Conservation (phyloP, 2,113 vertebrate species). For the Orthonyx spaldingii region DNA sequence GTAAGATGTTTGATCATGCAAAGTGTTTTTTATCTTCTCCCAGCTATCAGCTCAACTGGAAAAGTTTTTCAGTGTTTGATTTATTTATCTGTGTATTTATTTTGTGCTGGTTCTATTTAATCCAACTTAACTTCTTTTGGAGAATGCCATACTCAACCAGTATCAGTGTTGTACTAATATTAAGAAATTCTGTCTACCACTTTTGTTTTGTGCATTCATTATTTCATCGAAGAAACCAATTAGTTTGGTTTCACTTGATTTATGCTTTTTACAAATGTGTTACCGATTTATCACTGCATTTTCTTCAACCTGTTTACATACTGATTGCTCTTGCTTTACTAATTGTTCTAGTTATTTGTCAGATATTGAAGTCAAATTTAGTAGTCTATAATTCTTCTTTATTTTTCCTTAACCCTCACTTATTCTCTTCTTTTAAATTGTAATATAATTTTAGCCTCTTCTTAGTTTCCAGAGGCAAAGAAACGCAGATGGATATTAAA, state of each 20-base stretch:
- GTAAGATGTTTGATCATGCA: neutral
- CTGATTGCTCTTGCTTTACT: conserved; percentile 49
- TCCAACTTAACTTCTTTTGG: neutral
- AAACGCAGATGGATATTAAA: neutral
- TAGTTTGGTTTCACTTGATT: conserved; percentile 42
- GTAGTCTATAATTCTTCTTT: conserved; percentile 26
- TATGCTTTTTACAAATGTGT: conserved; percentile 38
- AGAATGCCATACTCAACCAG: neutral
- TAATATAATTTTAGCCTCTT: neutral
- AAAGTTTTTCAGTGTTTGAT: neutral
- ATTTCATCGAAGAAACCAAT: conserved; percentile 14
- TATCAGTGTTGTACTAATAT: neutral
- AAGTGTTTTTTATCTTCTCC: neutral
- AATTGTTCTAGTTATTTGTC: conserved; percentile 48
- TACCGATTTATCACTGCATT: neutral
- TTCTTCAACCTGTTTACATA: conserved; percentile 41
- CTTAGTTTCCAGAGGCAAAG: neutral
- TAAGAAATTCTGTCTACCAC: neutral
- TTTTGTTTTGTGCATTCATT: neutral
- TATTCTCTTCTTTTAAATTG: neutral
- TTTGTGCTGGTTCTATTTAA: neutral
- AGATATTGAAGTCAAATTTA: conserved; percentile 40
- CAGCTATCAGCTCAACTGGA: neutral
- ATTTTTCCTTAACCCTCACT: neutral
- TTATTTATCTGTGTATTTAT: conserved; percentile 1